Percentiles rank a stretch among this genome's conserved stretches.
Conservation (phyloP, 2,113 vertebrate genomes). For the Megaceryle maxima region DNA sequence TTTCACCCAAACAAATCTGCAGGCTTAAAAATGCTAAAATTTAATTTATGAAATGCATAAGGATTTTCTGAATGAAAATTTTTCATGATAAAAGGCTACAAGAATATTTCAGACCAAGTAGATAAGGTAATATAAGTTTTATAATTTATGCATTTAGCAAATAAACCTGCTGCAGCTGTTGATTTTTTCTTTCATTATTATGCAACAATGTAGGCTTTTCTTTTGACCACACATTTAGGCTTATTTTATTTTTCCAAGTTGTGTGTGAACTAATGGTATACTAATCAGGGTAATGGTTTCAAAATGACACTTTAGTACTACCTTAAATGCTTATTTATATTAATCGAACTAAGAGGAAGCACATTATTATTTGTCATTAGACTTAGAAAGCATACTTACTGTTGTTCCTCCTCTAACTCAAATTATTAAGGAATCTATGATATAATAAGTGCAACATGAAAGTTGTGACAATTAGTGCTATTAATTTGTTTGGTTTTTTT, state of each 20-base stretch:
- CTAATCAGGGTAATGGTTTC: slow-evolving; percentile 51
- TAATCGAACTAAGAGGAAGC: slow-evolving; percentile 20
- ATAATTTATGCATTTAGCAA: neutral
- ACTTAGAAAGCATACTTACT: neutral
- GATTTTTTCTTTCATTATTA: neutral
- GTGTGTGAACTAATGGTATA: slow-evolving; percentile 5
- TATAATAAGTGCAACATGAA: neutral
- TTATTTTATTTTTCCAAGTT: slow-evolving; percentile 7
- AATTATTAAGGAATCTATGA: neutral
- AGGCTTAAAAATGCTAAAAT: neutral
- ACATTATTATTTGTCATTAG: slow-evolving; percentile 27
- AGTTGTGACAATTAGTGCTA: neutral
- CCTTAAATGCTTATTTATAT: slow-evolving; percentile 22
- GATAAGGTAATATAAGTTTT: neutral
- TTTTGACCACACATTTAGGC: neutral
- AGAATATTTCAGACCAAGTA: neutral
- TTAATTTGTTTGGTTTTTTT: neutral
- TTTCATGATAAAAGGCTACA: neutral
- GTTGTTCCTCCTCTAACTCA: neutral
- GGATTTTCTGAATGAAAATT: neutral
- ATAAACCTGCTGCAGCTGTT: neutral
- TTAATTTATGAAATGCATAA: neutral
- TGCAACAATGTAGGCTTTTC: neutral
- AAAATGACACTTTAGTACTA: slow-evolving; percentile 28
- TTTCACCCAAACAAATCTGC: neutral